Conservation (phyloP, 2,888 invertebrate species). For the Ophion ellenae region DNA sequence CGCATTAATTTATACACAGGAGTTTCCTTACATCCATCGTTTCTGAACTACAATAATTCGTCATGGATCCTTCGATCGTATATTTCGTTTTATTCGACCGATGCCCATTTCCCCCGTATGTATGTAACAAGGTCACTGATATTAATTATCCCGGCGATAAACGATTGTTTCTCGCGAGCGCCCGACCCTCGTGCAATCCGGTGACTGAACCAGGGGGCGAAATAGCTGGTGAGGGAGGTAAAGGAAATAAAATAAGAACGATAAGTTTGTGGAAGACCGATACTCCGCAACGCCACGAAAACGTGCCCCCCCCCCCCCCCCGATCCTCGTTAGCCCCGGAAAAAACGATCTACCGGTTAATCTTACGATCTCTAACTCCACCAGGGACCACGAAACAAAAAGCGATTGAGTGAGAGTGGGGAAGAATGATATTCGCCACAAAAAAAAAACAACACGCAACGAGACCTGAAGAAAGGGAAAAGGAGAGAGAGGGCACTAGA, state of each 20-base stretch:
- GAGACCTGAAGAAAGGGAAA: not conserved
- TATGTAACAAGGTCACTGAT: constrained; percentile 16
- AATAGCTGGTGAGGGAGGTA: not conserved
- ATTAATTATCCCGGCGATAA: constrained; percentile 47
- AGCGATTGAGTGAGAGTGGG: constrained; percentile 8
- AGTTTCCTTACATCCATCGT: too few relatives aligned
- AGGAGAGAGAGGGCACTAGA: not conserved
- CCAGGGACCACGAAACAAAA: constrained; percentile 46
- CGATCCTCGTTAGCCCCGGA: constrained; percentile 73
- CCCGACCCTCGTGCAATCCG: not conserved
- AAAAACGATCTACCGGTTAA: constrained; percentile 74
- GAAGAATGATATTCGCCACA: constrained; percentile 34
- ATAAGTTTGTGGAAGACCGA: constrained; percentile 57
- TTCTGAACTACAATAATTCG: too few relatives aligned
- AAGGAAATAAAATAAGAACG: constrained; percentile 50
- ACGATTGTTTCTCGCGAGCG: constrained; percentile 3
- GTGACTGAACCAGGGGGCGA: constrained; percentile 10
- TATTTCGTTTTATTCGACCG: not conserved
- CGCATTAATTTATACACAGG: too few relatives aligned
- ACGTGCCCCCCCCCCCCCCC: constrained; percentile 64
- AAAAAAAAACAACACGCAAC: not conserved
- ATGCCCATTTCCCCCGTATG: not conserved
- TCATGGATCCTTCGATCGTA: not conserved
- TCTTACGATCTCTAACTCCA: constrained; percentile 69
- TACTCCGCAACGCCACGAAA: constrained; percentile 42